These are phyloP conservation scores for Brachystomella parvula DNA, from an alignment of 1,140 invertebrate species.

Conservation along the genomic window DNA sequence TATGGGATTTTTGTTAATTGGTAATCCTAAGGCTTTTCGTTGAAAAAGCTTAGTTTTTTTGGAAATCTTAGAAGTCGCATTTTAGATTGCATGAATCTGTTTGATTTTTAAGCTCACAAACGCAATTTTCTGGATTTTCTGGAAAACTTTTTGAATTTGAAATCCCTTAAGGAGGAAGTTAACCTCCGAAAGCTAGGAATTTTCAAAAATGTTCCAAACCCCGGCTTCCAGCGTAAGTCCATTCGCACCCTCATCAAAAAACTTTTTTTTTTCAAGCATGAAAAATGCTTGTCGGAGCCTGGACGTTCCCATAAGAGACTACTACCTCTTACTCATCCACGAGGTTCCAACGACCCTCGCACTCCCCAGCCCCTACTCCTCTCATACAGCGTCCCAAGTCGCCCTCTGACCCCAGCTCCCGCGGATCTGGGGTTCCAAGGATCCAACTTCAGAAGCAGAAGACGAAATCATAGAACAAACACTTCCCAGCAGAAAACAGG, in stretches of 20 bases:
- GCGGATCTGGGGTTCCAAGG: conserved; percentile 11
- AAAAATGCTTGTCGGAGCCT: conserved; percentile 52
- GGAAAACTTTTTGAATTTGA: no score
- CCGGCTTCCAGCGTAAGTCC: conserved; percentile 32
- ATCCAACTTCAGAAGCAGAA: conserved; percentile 36
- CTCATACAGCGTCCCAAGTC: conserved; percentile 45
- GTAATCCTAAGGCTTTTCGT: no score
- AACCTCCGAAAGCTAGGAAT: no score
- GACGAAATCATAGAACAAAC: conserved; percentile 7
- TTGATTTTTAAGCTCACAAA: no score
- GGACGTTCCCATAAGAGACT: conserved; percentile 59
- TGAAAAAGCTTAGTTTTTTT: no score
- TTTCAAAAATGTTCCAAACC: no score
- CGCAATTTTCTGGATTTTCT: no score
- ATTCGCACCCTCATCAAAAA: conserved; percentile 35
- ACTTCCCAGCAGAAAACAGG: no score
- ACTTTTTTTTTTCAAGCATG: conserved; percentile 46
- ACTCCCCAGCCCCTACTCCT: conserved; percentile 59
- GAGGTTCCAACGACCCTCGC: conserved; percentile 55
- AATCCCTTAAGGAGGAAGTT: no score
- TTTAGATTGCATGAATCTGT: no score
- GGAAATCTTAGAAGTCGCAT: no score
- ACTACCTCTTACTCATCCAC: conserved; percentile 61
- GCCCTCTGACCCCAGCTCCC: conserved; percentile 29
- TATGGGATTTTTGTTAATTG: no score